Conservation (phyloP, 2,888 invertebrate species). For the Dione juno region DNA sequence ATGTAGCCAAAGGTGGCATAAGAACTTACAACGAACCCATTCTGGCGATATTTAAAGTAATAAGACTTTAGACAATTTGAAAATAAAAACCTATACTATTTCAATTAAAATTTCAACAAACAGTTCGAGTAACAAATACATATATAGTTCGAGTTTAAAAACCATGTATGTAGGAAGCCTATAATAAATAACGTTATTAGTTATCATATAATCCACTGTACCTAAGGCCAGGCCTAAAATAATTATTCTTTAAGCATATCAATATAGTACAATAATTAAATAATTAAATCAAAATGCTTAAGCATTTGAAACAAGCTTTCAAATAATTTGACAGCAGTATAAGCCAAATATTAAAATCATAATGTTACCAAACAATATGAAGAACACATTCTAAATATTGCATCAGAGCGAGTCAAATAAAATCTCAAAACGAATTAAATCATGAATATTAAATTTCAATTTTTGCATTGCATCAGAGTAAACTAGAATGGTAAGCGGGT, state of each 20-base stretch:
- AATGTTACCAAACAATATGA: neutral
- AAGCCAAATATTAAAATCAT: neutral
- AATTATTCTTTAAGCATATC: neutral
- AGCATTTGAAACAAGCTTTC: constrained; percentile 2
- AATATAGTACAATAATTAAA: neutral
- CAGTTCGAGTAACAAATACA: too few relatives aligned
- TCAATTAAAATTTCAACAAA: too few relatives aligned
- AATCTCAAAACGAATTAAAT: constrained; percentile 20
- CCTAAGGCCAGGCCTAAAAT: neutral
- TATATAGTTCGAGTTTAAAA: too few relatives aligned
- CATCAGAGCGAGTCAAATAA: neutral
- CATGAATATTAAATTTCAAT: constrained; percentile 29
- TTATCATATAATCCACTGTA: too few relatives aligned
- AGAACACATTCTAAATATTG: constrained; percentile 1
- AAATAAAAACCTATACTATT: too few relatives aligned
- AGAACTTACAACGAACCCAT: too few relatives aligned
- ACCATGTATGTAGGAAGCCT: too few relatives aligned
- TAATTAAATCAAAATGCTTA: too few relatives aligned
- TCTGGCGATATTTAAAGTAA: too few relatives aligned
- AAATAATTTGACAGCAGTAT: neutral
- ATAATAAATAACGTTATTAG: too few relatives aligned
- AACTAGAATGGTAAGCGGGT: constrained; percentile 32
- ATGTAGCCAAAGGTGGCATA: too few relatives aligned
- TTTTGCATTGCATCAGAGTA: constrained; percentile 29
- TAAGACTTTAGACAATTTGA: too few relatives aligned